Conservation (phyloP, 2,888 invertebrate species). For the Ferdinandea cuprea region DNA sequence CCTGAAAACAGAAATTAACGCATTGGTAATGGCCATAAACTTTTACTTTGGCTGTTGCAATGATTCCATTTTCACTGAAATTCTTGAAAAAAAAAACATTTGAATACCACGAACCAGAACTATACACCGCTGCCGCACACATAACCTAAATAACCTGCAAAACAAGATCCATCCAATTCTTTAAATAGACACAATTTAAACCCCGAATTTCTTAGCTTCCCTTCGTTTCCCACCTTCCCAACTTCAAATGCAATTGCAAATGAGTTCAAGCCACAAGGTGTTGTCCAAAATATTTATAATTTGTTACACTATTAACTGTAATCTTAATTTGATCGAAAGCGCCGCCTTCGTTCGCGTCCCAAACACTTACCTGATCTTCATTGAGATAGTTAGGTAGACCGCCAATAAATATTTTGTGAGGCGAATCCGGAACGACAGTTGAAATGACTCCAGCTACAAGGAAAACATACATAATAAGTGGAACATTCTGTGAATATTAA, state of each 20-base stretch:
- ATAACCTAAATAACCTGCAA: conserved; percentile 69
- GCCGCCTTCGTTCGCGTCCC: conserved; percentile 33
- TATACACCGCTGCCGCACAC: conserved; percentile 44
- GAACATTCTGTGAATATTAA: neutral
- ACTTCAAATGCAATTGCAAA: conserved; percentile 18
- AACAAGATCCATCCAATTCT: conserved; percentile 53
- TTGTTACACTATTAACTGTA: conserved; percentile 58
- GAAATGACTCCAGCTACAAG: conserved; percentile 92
- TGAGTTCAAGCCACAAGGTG: conserved; percentile 57
- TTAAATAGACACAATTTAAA: conserved; percentile 25
- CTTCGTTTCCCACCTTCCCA: conserved; percentile 26
- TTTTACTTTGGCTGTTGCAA: conserved; percentile 27
- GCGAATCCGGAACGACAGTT: conserved; percentile 97
- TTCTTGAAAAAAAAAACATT: conserved; percentile 16
- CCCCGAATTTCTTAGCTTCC: conserved; percentile 31
- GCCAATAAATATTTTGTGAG: conserved; percentile 99
- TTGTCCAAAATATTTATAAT: conserved; percentile 58
- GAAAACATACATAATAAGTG: neutral
- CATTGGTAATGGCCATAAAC: conserved; percentile 1
- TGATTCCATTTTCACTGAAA: conserved; percentile 39
- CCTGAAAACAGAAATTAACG: conserved; percentile 32
- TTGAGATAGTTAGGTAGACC: conserved; percentile 99
- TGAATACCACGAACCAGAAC: conserved; percentile 48
- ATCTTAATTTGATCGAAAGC: conserved; percentile 45
- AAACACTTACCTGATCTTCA: conserved; percentile 95